A percentile compares a stretch with the other conserved stretches of the same genome.
Conservation (phyloP, 2,113 vertebrate species). For the Poeciliopsis occidentalis region DNA sequence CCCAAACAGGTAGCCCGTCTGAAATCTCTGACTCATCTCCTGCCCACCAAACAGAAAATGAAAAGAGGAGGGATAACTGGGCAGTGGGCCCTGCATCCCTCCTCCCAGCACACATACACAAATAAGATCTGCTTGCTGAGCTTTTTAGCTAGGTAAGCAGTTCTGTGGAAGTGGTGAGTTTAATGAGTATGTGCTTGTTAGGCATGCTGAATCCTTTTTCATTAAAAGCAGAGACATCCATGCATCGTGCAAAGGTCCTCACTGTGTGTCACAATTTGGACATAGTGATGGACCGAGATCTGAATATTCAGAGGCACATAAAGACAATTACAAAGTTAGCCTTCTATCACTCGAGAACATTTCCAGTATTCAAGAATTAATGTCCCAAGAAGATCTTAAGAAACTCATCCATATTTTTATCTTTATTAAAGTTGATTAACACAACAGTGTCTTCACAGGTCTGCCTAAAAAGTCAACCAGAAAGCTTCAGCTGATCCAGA, state of each 20-base stretch:
- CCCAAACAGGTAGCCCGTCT: conserved; percentile 64
- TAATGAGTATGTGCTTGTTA: conserved; percentile 8
- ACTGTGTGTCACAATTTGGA: neutral
- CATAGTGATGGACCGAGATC: no score
- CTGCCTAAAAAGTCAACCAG: no score
- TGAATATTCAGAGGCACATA: no score
- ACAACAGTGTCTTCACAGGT: no score
- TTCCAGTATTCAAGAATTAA: no score
- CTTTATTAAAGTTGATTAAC: no score
- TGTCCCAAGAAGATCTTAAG: no score
- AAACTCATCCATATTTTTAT: no score
- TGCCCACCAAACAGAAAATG: conserved; percentile 52
- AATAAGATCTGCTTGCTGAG: conserved; percentile 23
- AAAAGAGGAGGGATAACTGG: conserved; percentile 70
- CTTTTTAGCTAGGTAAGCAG: conserved; percentile 38
- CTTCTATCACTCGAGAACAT: no score
- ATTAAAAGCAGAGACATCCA: conserved; percentile 2
- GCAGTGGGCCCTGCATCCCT: neutral
- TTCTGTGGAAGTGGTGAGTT: conserved; percentile 15
- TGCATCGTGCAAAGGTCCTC: neutral
- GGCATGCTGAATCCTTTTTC: neutral
- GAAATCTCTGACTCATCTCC: conserved; percentile 67
- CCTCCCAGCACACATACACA: neutral
- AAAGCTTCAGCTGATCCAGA: no score
- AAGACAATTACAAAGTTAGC: no score